Evolutionary conservation across 2,888 invertebrate genomes (phyloP), one percentile per base, ranked within the genome.

Genomic region (Acanthopleura granulata): DNA sequence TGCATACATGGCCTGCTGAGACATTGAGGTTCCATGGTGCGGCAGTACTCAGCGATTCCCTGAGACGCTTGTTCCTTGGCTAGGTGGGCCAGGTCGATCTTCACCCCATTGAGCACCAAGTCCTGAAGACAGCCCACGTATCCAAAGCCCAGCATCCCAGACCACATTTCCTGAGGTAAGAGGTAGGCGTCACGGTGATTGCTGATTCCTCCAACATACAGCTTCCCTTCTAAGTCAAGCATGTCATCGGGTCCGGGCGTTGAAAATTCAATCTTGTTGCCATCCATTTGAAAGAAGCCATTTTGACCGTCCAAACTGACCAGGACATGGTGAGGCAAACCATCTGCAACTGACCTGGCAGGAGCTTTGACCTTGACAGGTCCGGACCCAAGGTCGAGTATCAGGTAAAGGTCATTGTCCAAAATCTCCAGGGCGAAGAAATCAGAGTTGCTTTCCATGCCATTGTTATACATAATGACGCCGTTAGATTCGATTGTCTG

Each of bases 401-500:
- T 95, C 29, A 98, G 94, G 91, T 96, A 97, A 80, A 99, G 94
- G 90, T 97, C 96, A 0, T 98, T 97, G 82, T 96, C 96, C 81
- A 98, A 93, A 83, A 99, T 93, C 91, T 99, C 99, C 82, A 99
- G 94, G 0, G 97, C 97, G 88, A 99, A 96, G 74, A 97, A 93
- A 90, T 98, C 97, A 73, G 95, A 72, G 62, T 81, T 83, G 62
- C 76, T 80, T 15, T 80, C 80, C 30, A 77, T 75, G 6, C 96
- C 97, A 87, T 95, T 95, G 91, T 97, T 97, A 93, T 97, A 96
- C 89, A 98, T 94, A 75, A 99, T 94, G 82, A 99, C 93, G 30
- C 98, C 98, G 88, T 98, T 96, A 12, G 96, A 95, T 91, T 98
- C 98, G 90, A 95, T 96, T 70, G 98, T 98, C 79, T 97, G 94